phyloP scores from a whole-genome alignment of 2,113 vertebrate species.

The Donacobius atricapilla region DNA sequence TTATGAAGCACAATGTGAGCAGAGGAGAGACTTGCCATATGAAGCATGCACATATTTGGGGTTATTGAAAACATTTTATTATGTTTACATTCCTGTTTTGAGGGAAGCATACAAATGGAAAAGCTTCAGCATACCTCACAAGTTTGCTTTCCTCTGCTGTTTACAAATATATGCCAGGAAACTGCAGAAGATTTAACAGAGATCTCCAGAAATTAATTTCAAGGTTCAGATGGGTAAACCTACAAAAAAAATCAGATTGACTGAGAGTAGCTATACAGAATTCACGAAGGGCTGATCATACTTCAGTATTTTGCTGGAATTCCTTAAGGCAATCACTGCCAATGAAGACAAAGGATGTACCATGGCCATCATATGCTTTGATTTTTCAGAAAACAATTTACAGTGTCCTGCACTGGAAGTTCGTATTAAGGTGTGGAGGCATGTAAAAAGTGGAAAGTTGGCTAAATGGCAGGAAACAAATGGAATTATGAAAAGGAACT shows the following conservation, averaged over 20 bases:
- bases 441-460: slow-evolving; percentile 68
- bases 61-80: not conserved
- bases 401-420: slow-evolving; percentile 46
- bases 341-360: slow-evolving; percentile 45
- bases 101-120: not conserved
- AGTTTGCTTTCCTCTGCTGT: not conserved
- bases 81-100: not conserved
- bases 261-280: slow-evolving; percentile 9
- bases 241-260: slow-evolving; percentile 7
- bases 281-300: slow-evolving; percentile 47
- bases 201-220: not conserved
- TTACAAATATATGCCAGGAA: not conserved
- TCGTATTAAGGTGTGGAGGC: slow-evolving; percentile 54
- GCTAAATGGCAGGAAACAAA: slow-evolving; percentile 63
- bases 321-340: slow-evolving; percentile 55
- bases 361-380: slow-evolving; percentile 44
- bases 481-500: slow-evolving; percentile 48
- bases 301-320: slow-evolving; percentile 51
- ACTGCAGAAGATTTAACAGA: not conserved
- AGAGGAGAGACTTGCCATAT: not conserved
- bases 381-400: slow-evolving; percentile 58
- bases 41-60: not conserved
- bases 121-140: not conserved
- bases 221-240: slow-evolving; percentile 15
- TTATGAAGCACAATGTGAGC: not conserved